Evolutionary conservation across 2,113 vertebrate species (phyloP).

Genomic region (Prochilodus magdalenae): DNA sequence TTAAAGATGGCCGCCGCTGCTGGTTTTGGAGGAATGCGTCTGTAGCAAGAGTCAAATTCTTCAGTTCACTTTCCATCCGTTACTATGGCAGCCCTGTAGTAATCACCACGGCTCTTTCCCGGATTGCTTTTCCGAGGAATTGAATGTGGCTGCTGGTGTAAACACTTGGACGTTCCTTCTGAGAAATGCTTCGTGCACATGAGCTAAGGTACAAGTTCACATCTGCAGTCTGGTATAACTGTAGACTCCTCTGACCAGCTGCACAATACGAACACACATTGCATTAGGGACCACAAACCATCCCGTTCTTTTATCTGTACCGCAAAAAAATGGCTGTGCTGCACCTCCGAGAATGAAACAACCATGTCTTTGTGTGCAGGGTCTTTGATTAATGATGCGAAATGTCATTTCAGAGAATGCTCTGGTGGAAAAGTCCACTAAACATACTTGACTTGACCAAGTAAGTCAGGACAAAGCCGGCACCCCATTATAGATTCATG

Average conservation of each 20-base stretch:
- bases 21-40: no score
- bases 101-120: background rate
- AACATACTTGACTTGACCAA: no score
- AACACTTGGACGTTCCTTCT: conserved; percentile 18
- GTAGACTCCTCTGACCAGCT: conserved; percentile 16
- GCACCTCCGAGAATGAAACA: background rate
- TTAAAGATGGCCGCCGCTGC: no score
- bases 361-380: background rate
- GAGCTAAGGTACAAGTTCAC: conserved; percentile 33
- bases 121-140: background rate
- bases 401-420: no score
- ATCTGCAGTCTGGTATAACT: conserved; percentile 15
- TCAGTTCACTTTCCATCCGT: no score
- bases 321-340: background rate
- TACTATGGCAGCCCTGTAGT: background rate
- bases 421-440: no score
- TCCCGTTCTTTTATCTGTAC: conserved; percentile 1
- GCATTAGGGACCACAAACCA: background rate
- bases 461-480: no score
- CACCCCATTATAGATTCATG: no score
- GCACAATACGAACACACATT: background rate
- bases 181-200: background rate
- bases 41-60: background rate
- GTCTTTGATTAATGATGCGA: background rate
- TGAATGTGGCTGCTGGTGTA: background rate